Conservation (phyloP, 1,140 invertebrate genomes). For the Mizuhopecten yessoensis region DNA sequence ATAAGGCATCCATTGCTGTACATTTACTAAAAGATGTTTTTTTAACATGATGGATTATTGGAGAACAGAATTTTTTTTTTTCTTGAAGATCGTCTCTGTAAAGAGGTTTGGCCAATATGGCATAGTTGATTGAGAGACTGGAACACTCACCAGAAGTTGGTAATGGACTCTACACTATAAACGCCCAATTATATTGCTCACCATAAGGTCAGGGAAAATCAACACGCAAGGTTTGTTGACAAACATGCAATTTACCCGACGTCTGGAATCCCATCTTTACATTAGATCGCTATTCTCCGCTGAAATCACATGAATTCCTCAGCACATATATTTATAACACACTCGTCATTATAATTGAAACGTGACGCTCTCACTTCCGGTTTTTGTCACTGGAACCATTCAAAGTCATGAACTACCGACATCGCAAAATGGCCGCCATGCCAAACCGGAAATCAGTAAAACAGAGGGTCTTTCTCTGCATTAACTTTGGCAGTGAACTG, state of each 20-base stretch:
- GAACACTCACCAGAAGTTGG: background rate
- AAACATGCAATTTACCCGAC: conserved; percentile 19
- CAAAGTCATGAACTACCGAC: conserved; percentile 37
- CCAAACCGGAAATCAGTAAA: conserved; percentile 22
- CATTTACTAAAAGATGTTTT: background rate
- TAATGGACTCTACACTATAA: background rate
- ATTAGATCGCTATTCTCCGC: background rate
- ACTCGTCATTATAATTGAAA: conserved; percentile 35
- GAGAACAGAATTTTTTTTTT: background rate
- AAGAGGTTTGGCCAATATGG: background rate
- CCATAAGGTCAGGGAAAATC: background rate
- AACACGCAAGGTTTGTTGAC: conserved; percentile 37
- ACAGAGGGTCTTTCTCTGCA: conserved; percentile 31
- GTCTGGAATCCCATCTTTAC: background rate
- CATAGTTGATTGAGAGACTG: background rate
- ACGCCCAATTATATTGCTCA: background rate
- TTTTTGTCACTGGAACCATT: conserved; percentile 32
- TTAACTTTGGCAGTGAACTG: conserved; percentile 38
- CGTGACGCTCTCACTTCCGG: conserved; percentile 4
- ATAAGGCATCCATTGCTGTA: too few species aligned
- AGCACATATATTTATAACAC: conserved; percentile 39
- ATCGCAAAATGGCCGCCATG: conserved; percentile 31
- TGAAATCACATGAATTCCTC: conserved; percentile 38
- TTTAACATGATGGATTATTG: conserved; percentile 20
- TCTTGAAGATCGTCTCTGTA: background rate